phyloP scores from a whole-genome alignment of 2,113 vertebrate genomes.

The Tauraco erythrolophus region DNA sequence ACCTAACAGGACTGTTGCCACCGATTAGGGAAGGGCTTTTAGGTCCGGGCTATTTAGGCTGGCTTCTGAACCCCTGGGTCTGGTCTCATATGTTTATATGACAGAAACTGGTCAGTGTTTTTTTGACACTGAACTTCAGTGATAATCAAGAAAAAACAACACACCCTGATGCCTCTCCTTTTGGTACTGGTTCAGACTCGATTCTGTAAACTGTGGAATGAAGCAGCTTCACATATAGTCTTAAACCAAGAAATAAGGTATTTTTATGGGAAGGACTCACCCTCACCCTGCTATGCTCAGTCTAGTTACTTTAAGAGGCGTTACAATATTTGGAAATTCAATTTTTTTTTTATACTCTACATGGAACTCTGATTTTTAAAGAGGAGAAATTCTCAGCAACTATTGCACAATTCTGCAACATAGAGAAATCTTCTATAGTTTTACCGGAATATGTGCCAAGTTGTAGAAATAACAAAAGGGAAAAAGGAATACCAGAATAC shows the following conservation, averaged over 20 bases:
- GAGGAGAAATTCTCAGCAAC: not conserved
- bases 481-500: constrained; percentile 18
- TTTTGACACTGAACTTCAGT: not conserved
- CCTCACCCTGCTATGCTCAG: not conserved
- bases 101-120: not conserved
- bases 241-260: not conserved
- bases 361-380: not conserved
- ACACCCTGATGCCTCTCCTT: not conserved
- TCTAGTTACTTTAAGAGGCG: not conserved
- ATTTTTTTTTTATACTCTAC: not conserved
- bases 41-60: not conserved
- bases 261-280: not conserved
- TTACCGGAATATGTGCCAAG: not conserved
- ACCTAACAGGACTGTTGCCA: not conserved
- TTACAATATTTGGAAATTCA: not conserved
- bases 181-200: not conserved
- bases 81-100: not conserved
- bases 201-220: not conserved
- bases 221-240: not conserved
- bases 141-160: not conserved
- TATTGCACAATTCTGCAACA: not conserved
- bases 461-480: constrained; percentile 42
- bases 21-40: not conserved
- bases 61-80: not conserved
- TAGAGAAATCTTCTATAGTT: constrained; percentile 8